Percentiles rank a stretch among this genome's conserved stretches.
These are phyloP conservation scores for Drosophila melanosoma DNA, from an alignment of 2,888 invertebrate genomes.

Conservation along the genomic window DNA sequence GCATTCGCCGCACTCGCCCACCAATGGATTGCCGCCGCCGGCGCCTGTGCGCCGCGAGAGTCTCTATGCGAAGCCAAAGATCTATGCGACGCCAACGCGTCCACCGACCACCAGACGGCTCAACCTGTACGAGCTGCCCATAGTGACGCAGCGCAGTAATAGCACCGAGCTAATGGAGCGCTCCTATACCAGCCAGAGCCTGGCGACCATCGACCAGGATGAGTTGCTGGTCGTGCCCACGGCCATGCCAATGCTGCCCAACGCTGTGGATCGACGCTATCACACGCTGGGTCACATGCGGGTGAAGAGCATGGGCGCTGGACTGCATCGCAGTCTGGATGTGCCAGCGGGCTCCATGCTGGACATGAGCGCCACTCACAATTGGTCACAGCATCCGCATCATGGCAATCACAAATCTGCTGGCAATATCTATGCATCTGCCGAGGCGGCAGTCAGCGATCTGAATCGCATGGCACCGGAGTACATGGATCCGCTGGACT, in stretches of 20 bases:
- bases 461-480: conserved; percentile 82
- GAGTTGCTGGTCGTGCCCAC: conserved; percentile 82
- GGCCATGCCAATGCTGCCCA: conserved; percentile 83
- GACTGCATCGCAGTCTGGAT: conserved; percentile 78
- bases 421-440: conserved; percentile 82
- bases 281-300: conserved; percentile 84
- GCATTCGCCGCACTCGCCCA: conserved; percentile 65
- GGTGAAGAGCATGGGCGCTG: conserved; percentile 82
- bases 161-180: conserved; percentile 83
- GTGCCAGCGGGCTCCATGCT: conserved; percentile 81
- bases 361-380: conserved; percentile 61
- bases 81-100: conserved; percentile 71
- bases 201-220: conserved; percentile 82
- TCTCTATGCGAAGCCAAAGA: conserved; percentile 82
- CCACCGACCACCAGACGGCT: conserved; percentile 64
- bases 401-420: conserved; percentile 79
- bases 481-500: conserved; percentile 86
- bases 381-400: conserved; percentile 50
- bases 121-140: conserved; percentile 74
- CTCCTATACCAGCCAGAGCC: conserved; percentile 79
- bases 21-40: conserved; percentile 70
- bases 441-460: conserved; percentile 79
- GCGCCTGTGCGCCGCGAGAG: conserved; percentile 81
- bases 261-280: conserved; percentile 82
- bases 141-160: conserved; percentile 82